A percentile compares a stretch with the other conserved stretches of the same genome.
Conservation (phyloP, 2,113 vertebrate species). For the Rhineura floridana region DNA sequence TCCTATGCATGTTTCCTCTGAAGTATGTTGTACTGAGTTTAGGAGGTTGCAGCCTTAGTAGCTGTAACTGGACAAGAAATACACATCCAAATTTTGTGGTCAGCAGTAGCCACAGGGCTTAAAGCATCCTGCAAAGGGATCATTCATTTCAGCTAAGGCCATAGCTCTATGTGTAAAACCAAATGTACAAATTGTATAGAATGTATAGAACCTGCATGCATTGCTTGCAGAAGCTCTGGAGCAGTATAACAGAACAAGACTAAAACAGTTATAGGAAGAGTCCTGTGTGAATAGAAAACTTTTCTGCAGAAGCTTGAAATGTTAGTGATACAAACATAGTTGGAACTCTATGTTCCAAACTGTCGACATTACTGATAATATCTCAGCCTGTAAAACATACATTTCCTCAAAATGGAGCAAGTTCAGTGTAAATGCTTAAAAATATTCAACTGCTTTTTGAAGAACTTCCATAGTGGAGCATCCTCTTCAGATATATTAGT, state of each 20-base stretch:
- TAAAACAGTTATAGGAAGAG: neutral
- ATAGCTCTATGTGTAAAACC: neutral
- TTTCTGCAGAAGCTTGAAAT: neutral
- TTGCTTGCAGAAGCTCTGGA: neutral
- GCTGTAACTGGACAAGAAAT: neutral
- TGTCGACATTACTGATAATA: neutral
- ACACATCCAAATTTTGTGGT: neutral
- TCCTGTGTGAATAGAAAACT: neutral
- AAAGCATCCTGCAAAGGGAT: neutral
- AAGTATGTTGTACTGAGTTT: neutral
- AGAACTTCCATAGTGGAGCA: neutral
- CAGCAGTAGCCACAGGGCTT: neutral
- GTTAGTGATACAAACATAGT: neutral
- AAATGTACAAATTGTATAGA: neutral
- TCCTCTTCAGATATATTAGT: neutral
- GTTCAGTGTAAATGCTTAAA: neutral
- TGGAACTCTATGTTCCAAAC: neutral
- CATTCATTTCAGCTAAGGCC: neutral
- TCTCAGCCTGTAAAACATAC: neutral
- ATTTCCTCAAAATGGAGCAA: neutral
- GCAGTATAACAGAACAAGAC: neutral
- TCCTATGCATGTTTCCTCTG: no score
- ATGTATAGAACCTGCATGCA: neutral
- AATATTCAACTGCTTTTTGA: neutral
- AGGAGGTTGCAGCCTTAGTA: neutral